These are phyloP conservation scores for Drosophila yooni DNA, from an alignment of 2,888 invertebrate genomes.

Conservation along the genomic window DNA sequence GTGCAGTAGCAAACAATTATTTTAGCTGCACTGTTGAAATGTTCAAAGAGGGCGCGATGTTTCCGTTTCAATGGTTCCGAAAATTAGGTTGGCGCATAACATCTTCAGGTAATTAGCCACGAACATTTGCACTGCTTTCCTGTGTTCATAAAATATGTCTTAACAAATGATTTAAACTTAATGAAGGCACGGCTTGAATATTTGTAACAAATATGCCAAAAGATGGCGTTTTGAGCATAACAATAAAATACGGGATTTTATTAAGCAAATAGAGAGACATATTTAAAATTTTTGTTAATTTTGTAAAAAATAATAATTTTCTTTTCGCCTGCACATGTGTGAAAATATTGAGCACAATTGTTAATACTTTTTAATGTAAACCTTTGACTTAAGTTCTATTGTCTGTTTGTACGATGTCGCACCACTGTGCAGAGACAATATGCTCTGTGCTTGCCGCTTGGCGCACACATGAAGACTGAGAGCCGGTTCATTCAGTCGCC, in stretches of 20 bases:
- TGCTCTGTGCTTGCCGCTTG: conserved; percentile 29
- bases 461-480: conserved; percentile 45
- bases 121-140: not conserved
- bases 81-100: not conserved
- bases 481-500: conserved; percentile 56
- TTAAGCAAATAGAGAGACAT: not conserved
- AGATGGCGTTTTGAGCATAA: not conserved
- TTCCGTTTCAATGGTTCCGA: not conserved
- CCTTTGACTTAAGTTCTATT: not conserved
- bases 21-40: not conserved
- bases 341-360: not conserved
- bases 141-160: not conserved
- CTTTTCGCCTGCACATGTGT: not conserved
- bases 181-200: not conserved
- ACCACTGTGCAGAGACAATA: conserved; percentile 42
- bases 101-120: not conserved
- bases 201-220: not conserved
- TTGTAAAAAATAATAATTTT: not conserved
- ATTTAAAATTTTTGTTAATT: not conserved
- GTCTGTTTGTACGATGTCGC: not conserved
- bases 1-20: not conserved
- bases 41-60: not conserved
- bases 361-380: not conserved
- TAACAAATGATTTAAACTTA: not conserved
- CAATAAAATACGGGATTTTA: not conserved